These are phyloP conservation scores for Plagodis pulveraria DNA, from an alignment of 2,888 invertebrate genomes.

Conservation along the genomic window DNA sequence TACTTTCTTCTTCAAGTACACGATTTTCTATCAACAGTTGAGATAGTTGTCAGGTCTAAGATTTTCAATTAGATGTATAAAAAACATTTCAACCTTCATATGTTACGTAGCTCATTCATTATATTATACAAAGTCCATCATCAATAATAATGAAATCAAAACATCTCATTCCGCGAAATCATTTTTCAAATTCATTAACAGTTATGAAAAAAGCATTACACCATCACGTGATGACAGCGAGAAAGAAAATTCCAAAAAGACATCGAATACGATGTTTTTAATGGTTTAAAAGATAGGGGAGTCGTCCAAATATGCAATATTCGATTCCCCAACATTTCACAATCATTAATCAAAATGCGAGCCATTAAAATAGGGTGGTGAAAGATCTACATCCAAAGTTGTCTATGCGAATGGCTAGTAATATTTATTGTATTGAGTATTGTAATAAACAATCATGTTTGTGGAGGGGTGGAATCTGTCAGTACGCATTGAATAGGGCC, in stretches of 20 bases:
- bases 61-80: too few relatives aligned
- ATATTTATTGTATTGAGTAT: constrained; percentile 61
- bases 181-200: constrained; percentile 18
- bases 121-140: not conserved
- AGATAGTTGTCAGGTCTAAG: too few relatives aligned
- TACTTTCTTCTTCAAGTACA: too few relatives aligned
- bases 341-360: constrained; percentile 78
- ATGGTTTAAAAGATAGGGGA: constrained; percentile 42
- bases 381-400: constrained; percentile 73
- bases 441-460: constrained; percentile 51
- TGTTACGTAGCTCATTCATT: too few relatives aligned
- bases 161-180: constrained; percentile 28
- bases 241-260: constrained; percentile 36
- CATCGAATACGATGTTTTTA: constrained; percentile 35
- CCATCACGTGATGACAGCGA: constrained; percentile 28
- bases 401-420: constrained; percentile 61
- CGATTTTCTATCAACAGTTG: too few relatives aligned
- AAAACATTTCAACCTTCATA: not conserved
- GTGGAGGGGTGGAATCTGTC: constrained; percentile 50
- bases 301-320: constrained; percentile 55
- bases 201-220: constrained; percentile 37
- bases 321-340: constrained; percentile 60
- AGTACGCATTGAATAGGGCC: constrained; percentile 22
- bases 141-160: constrained; percentile 29
- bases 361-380: constrained; percentile 79